Base-by-base conservation (phyloP, 2,888 invertebrate genomes). In the Sphecodes monilicornis region DNA sequence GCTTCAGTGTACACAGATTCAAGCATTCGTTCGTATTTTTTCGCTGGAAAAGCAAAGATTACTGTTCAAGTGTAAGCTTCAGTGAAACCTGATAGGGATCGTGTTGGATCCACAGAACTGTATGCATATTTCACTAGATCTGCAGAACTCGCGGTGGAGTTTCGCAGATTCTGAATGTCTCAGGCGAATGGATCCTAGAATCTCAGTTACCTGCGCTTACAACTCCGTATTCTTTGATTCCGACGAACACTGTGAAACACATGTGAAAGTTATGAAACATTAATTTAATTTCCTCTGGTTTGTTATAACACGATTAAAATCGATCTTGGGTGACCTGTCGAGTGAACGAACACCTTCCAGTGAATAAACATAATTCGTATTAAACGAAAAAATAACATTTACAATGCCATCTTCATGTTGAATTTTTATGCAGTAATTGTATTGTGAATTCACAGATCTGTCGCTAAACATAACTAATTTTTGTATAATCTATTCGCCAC, bases 91-190 rank as follows among this genome's bases (percentile, higher is more conserved):
- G 60, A 36, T 36, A 32, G 32, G 66, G 66, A 66, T 66, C 36
- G 36, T 10, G 36, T 66, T 36, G 66, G 22, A 32, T 66, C 36
- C 66, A 66, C 36, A 66, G 66, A 66, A 66, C 66, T 66, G 36
- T 36, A 66, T 66, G 66, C 66, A 66, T 22, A 36, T 32, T 66
- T 36, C 22, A 36, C 36, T 54, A 16, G 54, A 57, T 57, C 60
- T 13, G 57, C 26, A 39, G 32, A 39, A 54, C n/a, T 39, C 36
- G 22, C 22, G 32, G 66, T 10, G 36, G 66, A 66, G 66, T 66
- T 66, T 36, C 36, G 11, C 32, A 66, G 36, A 36, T 66, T 36
- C 32, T 66, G 36, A 32, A 66, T 66, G 66, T 76, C 60, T 60
- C 60, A 18, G 60, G 29, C 60, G 60, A 60, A 60, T 60, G 60